Percentiles rank a stretch among this genome's conserved stretches.
These are phyloP conservation scores for Pluvianellus socialis DNA, from an alignment of 2,113 vertebrate genomes.

Conservation along the genomic window DNA sequence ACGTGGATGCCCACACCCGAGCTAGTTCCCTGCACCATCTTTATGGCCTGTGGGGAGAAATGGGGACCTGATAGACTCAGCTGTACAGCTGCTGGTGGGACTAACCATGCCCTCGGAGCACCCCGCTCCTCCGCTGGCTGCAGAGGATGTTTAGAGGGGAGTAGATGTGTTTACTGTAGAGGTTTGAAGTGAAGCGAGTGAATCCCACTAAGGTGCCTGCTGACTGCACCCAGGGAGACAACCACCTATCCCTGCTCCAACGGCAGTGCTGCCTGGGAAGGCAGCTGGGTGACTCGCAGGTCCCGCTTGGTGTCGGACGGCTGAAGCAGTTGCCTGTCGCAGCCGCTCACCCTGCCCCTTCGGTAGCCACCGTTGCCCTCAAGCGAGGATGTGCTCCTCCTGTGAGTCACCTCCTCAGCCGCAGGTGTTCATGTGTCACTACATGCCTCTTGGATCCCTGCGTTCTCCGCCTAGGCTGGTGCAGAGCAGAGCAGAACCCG, in stretches of 20 bases:
- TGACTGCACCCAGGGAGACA: neutral
- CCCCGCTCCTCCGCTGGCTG: neutral
- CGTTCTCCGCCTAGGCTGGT: fast-evolving
- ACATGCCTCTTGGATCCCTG: neutral
- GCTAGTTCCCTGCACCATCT: neutral
- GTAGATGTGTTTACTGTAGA: neutral
- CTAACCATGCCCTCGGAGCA: neutral
- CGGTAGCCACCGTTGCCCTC: neutral
- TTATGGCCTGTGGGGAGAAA: neutral
- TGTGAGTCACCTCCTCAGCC: neutral
- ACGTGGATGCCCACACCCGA: neutral
- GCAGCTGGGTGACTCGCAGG: neutral
- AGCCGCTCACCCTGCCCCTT: neutral
- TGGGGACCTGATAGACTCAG: fast-evolving
- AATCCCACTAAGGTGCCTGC: neutral
- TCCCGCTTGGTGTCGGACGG: fast-evolving
- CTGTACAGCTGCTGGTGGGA: neutral
- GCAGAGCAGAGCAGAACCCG: neutral
- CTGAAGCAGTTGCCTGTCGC: neutral
- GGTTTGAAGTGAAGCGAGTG: neutral
- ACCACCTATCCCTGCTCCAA: neutral
- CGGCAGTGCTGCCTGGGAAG: neutral
- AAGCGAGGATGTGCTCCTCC: neutral
- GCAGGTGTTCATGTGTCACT: neutral
- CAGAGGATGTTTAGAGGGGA: neutral